A percentile compares a stretch with the other conserved stretches of the same genome.
phyloP scores from a whole-genome alignment of 2,888 invertebrate genomes.

The Sinohyriopsis cumingii region DNA sequence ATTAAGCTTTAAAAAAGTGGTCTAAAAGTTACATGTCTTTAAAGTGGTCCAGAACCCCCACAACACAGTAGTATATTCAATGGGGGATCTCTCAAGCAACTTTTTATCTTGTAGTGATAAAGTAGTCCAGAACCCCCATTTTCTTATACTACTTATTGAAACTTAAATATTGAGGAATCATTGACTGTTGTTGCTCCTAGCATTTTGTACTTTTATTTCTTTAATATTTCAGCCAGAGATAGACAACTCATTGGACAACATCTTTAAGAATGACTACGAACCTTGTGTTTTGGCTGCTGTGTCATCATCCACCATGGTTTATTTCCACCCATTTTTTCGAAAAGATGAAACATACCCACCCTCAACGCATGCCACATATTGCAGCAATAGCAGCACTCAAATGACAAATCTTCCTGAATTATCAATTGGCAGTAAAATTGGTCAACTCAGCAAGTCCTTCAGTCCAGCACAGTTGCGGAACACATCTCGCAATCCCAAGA shows the following conservation, averaged over 20 bases:
- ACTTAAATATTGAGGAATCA: neutral
- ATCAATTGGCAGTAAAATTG: neutral
- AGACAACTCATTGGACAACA: conserved; percentile 21
- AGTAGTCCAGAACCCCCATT: too few species aligned
- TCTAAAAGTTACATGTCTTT: too few species aligned
- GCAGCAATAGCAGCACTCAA: neutral
- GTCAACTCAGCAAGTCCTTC: neutral
- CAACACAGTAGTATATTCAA: too few species aligned
- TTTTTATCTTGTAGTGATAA: too few species aligned
- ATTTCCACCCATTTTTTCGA: conserved; percentile 51
- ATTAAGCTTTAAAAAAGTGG: too few species aligned
- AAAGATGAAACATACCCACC: conserved; percentile 61
- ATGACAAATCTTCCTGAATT: too few species aligned
- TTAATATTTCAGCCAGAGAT: conserved; percentile 18
- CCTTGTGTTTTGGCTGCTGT: conserved; percentile 62
- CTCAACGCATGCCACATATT: neutral
- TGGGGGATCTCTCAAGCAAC: too few species aligned
- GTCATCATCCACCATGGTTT: conserved; percentile 56
- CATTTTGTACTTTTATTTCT: neutral
- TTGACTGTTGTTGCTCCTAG: neutral
- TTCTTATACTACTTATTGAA: too few species aligned
- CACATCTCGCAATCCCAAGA: conserved; percentile 21
- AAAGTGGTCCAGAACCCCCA: too few species aligned
- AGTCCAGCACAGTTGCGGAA: conserved; percentile 15
- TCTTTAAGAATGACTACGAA: conserved; percentile 45